Percentiles rank a stretch among this genome's conserved stretches.
phyloP scores from a whole-genome alignment of 1,140 invertebrate species.

The Nilaparvata lugens region DNA sequence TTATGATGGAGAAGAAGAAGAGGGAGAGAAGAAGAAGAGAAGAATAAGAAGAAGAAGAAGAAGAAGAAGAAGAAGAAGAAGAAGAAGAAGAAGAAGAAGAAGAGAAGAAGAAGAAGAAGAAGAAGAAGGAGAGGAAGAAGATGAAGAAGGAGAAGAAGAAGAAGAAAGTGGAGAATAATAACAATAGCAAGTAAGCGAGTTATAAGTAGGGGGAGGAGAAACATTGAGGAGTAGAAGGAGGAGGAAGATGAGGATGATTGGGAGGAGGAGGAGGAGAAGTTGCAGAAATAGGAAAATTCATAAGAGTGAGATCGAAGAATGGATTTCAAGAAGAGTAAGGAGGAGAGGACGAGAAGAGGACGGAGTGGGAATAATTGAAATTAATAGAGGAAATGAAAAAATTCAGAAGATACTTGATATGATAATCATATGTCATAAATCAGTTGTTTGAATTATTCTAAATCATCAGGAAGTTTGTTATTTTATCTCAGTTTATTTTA shows the following conservation, averaged over 20 bases:
- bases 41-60: not conserved
- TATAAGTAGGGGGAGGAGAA: constrained; percentile 3
- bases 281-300: too few species aligned
- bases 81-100: constrained; percentile 2
- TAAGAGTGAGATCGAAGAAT: too few species aligned
- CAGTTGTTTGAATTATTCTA: too few species aligned
- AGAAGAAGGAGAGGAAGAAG: not conserved
- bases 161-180: not conserved
- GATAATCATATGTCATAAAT: too few species aligned
- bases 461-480: too few species aligned
- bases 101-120: not conserved
- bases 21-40: not conserved
- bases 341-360: too few species aligned
- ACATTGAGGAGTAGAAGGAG: not conserved
- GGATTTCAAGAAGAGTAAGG: too few species aligned
- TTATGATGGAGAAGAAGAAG: not conserved
- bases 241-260: not conserved
- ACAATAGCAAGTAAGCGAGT: constrained; percentile 25
- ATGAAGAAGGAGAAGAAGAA: not conserved
- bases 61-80: constrained; percentile 3
- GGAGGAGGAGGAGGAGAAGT: not conserved
- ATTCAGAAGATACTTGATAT: too few species aligned
- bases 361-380: too few species aligned
- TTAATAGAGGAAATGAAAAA: too few species aligned
- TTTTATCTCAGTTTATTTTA: too few species aligned